Conservation (phyloP, 2,113 vertebrate species). For the Peromyscus maniculatus region DNA sequence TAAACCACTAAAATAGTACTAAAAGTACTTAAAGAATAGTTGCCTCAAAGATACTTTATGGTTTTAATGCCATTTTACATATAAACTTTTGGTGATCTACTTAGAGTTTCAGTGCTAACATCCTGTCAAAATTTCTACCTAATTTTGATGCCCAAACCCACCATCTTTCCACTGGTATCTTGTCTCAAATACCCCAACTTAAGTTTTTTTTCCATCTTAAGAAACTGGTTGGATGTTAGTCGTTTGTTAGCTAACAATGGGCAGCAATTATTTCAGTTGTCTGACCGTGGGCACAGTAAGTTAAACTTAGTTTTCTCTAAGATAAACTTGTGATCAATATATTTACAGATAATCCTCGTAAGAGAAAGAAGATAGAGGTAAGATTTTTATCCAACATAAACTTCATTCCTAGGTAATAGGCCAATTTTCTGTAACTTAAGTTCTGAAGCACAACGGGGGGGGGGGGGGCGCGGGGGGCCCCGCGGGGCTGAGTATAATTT, state of each 20-base stretch:
- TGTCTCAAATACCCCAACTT: neutral
- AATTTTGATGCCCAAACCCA: neutral
- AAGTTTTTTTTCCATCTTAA: neutral
- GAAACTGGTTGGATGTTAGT: constrained; percentile 25
- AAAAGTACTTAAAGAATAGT: neutral
- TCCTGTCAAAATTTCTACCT: constrained; percentile 16
- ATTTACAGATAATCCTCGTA: constrained; percentile 46
- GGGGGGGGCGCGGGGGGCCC: too few relatives aligned
- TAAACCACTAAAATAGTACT: constrained; percentile 25
- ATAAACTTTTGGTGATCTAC: constrained; percentile 43
- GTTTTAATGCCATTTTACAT: constrained; percentile 31
- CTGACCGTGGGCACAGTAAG: constrained; percentile 22
- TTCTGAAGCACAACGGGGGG: neutral
- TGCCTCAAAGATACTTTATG: neutral
- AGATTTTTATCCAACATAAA: constrained; percentile 51
- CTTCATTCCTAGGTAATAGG: constrained; percentile 33
- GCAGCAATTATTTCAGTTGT: constrained; percentile 61
- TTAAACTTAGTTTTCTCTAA: constrained; percentile 42
- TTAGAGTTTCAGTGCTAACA: constrained; percentile 7
- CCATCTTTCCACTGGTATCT: neutral
- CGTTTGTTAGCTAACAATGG: constrained; percentile 52
- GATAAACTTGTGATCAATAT: constrained; percentile 50
- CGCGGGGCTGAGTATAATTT: neutral
- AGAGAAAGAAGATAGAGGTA: constrained; percentile 66
- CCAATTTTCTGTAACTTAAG: neutral